These are phyloP conservation scores for Tetranychus truncatus DNA, from an alignment of 2,888 invertebrate genomes.

Conservation along the genomic window DNA sequence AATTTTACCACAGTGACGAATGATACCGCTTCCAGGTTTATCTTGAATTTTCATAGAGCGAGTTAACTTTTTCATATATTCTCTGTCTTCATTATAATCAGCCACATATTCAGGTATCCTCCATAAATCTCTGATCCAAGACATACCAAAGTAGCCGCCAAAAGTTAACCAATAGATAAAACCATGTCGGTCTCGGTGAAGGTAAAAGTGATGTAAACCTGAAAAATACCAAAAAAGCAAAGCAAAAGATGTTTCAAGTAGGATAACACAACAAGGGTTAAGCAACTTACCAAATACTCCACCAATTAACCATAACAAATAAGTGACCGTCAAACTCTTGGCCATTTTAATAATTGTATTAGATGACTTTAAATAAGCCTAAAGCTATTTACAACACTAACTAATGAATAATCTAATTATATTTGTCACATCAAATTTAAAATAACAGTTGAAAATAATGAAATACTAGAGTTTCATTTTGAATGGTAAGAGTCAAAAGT, in stretches of 20 bases:
- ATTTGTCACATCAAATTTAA: too few relatives aligned
- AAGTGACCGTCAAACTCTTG: slow-evolving; percentile 46
- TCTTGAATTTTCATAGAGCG: slow-evolving; percentile 43
- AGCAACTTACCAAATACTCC: slow-evolving; percentile 36
- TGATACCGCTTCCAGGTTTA: slow-evolving; percentile 35
- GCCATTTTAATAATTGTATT: neutral
- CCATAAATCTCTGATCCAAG: slow-evolving; percentile 69
- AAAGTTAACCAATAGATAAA: slow-evolving; percentile 72
- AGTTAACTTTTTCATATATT: slow-evolving; percentile 38
- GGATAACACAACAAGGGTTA: neutral
- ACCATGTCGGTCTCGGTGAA: slow-evolving; percentile 69
- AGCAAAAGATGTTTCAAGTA: neutral
- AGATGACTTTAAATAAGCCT: neutral
- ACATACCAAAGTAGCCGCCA: slow-evolving; percentile 63
- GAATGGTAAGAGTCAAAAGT: neutral
- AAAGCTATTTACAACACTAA: too few relatives aligned
- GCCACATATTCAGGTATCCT: slow-evolving; percentile 65
- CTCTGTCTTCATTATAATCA: slow-evolving; percentile 38
- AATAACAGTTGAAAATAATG: too few relatives aligned
- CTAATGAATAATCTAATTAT: too few relatives aligned
- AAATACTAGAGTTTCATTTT: too few relatives aligned
- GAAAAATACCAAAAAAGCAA: neutral
- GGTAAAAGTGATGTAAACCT: slow-evolving; percentile 75
- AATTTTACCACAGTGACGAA: slow-evolving; percentile 41
- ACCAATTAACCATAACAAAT: slow-evolving; percentile 66